phyloP scores from a whole-genome alignment of 2,113 vertebrate genomes.

The Astatoreochromis straeleni region DNA sequence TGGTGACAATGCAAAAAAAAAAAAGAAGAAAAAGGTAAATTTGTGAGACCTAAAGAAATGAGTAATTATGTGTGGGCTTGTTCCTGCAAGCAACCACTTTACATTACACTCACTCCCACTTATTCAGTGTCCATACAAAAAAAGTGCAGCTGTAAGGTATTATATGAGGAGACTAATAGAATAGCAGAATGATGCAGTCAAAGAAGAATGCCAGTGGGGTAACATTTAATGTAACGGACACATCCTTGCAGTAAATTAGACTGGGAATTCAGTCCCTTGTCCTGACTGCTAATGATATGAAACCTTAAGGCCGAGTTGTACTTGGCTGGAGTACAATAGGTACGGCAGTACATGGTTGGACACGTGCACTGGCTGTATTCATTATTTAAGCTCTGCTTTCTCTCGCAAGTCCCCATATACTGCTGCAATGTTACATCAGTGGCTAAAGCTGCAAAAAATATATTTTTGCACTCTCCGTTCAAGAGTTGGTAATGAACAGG shows the following conservation, averaged over 20 bases:
- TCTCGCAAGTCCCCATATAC: background rate
- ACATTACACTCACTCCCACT: background rate
- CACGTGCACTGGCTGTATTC: conserved; percentile 1
- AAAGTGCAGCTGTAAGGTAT: background rate
- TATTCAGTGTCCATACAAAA: background rate
- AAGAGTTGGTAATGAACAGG: background rate
- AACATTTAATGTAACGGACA: conserved; percentile 11
- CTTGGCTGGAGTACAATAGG: conserved; percentile 16
- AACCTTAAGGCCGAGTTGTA: conserved; percentile 23
- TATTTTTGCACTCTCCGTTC: background rate
- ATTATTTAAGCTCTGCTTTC: conserved; percentile 13
- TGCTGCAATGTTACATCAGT: background rate
- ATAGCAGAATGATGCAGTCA: background rate
- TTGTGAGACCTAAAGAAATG: background rate
- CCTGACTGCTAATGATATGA: conserved; percentile 23
- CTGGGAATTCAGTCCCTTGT: conserved; percentile 12
- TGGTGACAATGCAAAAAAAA: background rate
- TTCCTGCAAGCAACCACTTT: background rate
- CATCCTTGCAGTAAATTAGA: conserved; percentile 12
- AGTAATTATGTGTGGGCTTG: background rate
- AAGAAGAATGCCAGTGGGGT: background rate
- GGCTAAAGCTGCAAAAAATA: background rate
- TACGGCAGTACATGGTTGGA: background rate
- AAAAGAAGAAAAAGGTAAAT: background rate
- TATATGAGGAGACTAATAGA: background rate